phyloP scores from a whole-genome alignment of 2,113 vertebrate species.

The Cyanistes caeruleus region DNA sequence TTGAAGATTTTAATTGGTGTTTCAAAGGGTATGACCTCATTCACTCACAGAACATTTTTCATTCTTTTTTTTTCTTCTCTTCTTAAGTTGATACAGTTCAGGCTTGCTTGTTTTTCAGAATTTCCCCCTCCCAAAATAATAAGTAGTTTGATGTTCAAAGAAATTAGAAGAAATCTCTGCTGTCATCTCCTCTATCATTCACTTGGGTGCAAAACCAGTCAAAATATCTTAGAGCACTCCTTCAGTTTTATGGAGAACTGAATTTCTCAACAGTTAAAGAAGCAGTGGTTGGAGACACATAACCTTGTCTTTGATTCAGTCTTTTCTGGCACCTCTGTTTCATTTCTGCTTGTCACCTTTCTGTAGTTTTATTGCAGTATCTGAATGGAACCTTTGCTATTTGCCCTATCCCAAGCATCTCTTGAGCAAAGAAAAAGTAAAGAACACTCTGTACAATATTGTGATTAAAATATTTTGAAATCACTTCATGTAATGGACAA shows the following conservation, averaged over 20 bases:
- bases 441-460: not conserved
- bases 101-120: not conserved
- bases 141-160: not conserved
- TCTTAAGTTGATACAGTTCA: not conserved
- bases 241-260: not conserved
- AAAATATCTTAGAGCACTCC: not conserved
- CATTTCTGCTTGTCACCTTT: not conserved
- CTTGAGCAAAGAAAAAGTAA: not conserved
- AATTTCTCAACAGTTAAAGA: not conserved
- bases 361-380: not conserved
- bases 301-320: not conserved
- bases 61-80: not conserved
- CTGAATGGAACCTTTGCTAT: not conserved
- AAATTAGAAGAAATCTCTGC: not conserved
- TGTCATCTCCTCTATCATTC: not conserved
- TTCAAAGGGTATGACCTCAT: not conserved
- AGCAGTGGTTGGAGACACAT: not conserved
- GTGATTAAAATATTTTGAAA: not conserved
- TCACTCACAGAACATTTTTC: not conserved
- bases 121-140: fast-evolving
- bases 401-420: not conserved
- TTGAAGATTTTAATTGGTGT: conserved; percentile 32
- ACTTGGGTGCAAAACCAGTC: not conserved
- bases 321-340: not conserved
- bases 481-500: not conserved